Conservation (phyloP, 1,140 invertebrate genomes). For the Metopolophium dirhodum region DNA sequence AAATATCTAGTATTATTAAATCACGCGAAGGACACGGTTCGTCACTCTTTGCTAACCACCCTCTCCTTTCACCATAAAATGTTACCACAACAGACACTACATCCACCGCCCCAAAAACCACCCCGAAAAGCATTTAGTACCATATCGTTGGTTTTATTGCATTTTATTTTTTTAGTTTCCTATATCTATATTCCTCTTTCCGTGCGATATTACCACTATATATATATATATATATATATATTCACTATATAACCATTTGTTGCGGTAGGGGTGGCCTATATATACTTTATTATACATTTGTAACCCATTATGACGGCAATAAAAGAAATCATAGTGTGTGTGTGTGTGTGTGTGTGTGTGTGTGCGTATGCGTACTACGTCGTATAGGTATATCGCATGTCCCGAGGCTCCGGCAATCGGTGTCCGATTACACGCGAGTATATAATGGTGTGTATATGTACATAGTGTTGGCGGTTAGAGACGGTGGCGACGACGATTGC, state of each 20-base stretch:
- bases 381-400: background rate
- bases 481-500: slow-evolving; percentile 7
- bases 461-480: background rate
- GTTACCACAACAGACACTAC: background rate
- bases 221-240: background rate
- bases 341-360: background rate
- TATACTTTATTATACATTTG: slow-evolving; percentile 4
- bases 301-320: slow-evolving; percentile 8
- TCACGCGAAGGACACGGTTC: slow-evolving; percentile 21
- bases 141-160: slow-evolving; percentile 15
- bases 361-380: background rate
- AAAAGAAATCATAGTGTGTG: background rate
- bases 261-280: background rate
- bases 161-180: background rate
- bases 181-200: background rate
- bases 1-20: slow-evolving; percentile 3
- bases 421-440: slow-evolving; percentile 47
- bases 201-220: background rate
- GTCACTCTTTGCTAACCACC: background rate
- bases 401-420: slow-evolving; percentile 37
- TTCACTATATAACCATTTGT: background rate
- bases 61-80: background rate
- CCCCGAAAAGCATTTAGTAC: background rate
- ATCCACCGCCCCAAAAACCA: background rate
- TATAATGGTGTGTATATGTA: background rate